Conservation (phyloP, 2,113 vertebrate species). For the Nothoprocta pentlandii region DNA sequence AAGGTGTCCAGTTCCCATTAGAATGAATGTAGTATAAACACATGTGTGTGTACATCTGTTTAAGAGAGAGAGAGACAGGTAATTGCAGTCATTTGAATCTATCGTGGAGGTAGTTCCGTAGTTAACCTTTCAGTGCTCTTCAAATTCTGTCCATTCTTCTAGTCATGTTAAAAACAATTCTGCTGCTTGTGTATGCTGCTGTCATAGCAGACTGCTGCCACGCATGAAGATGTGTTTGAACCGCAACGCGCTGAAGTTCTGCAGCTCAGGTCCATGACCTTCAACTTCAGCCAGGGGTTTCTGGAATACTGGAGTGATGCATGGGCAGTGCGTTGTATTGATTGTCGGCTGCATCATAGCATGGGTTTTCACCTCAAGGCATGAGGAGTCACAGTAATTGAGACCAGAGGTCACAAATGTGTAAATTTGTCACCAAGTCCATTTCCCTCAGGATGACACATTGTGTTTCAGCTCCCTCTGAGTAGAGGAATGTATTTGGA, state of each 20-base stretch:
- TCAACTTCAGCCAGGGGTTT: not conserved
- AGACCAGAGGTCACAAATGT: not conserved
- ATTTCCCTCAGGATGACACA: not conserved
- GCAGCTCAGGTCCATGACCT: not conserved
- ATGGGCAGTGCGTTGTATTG: not conserved
- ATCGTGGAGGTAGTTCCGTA: not conserved
- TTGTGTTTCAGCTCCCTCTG: slow-evolving; percentile 5
- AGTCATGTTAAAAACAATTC: not conserved
- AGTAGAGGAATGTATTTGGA: not conserved
- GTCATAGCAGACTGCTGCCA: not conserved
- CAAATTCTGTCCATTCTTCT: not conserved
- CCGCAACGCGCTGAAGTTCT: not conserved
- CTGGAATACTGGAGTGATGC: not conserved
- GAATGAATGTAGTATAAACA: not conserved
- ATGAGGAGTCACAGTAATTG: not conserved
- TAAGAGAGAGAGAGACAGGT: not conserved
- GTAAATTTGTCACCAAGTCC: slow-evolving; percentile 12
- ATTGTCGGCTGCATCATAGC: not conserved
- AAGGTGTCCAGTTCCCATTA: not conserved
- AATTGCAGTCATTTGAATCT: not conserved
- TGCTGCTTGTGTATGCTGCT: not conserved
- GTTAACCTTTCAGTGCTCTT: not conserved
- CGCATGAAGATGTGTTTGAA: not conserved
- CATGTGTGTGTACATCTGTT: not conserved
- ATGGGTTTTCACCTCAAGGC: slow-evolving; percentile 20